Percentiles rank a stretch among this genome's conserved stretches.
Conservation (phyloP, 2,797 vertebrate genomes). For the Nyctalus aviator region DNA sequence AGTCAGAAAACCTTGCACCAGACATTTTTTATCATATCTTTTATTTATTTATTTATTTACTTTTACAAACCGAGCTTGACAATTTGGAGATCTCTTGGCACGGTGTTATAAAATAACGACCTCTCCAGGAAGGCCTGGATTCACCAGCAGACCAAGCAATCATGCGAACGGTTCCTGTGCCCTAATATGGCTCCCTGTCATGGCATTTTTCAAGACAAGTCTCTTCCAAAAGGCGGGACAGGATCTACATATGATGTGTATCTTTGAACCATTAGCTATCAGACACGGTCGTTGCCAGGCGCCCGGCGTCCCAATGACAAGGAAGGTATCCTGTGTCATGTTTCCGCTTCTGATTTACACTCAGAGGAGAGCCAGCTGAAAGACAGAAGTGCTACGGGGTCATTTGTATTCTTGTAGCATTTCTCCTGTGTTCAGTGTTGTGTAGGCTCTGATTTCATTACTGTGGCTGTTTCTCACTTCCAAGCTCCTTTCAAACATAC, state of each 20-base stretch:
- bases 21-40: slow-evolving; percentile 86
- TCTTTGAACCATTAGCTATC: slow-evolving; percentile 22
- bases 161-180: slow-evolving; percentile 80
- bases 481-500: neutral
- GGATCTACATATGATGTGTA: neutral
- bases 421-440: slow-evolving; percentile 9
- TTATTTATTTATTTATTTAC: slow-evolving; percentile 70
- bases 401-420: slow-evolving; percentile 72
- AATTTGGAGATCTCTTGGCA: slow-evolving; percentile 84
- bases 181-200: slow-evolving; percentile 70
- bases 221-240: slow-evolving; percentile 72
- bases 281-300: slow-evolving; percentile 42
- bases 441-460: slow-evolving; percentile 55
- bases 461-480: slow-evolving; percentile 5
- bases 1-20: slow-evolving; percentile 85
- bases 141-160: slow-evolving; percentile 77
- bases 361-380: slow-evolving; percentile 75
- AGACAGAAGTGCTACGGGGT: slow-evolving; percentile 69
- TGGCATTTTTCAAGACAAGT: slow-evolving; percentile 75
- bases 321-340: slow-evolving; percentile 62
- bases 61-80: slow-evolving; percentile 83
- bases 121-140: slow-evolving; percentile 80
- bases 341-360: slow-evolving; percentile 77
- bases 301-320: slow-evolving; percentile 66
- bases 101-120: slow-evolving; percentile 83